Evolutionary conservation across 2,113 vertebrate genomes (phyloP).

Genomic region (Aphyosemion australe): DNA sequence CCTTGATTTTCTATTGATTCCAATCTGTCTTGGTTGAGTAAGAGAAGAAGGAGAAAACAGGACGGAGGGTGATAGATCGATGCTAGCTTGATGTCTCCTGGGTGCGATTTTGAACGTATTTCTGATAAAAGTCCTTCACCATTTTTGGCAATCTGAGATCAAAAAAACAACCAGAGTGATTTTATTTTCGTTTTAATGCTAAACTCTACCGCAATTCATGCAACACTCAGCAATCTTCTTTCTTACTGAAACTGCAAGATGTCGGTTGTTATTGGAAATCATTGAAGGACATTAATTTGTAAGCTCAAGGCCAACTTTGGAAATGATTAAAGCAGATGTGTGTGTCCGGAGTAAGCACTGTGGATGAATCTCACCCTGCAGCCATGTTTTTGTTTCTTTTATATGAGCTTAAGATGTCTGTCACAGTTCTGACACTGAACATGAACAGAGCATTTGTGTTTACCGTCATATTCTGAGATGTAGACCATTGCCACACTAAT

Average conservation of each 20-base stretch:
- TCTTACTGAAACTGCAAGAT: slow-evolving; percentile 53
- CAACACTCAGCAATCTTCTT: slow-evolving; percentile 25
- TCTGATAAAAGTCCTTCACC: slow-evolving; percentile 65
- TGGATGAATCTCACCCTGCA: slow-evolving; percentile 48
- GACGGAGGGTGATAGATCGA: slow-evolving; percentile 58
- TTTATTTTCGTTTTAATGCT: slow-evolving; percentile 25
- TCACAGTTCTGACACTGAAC: slow-evolving; percentile 16
- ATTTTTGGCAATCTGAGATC: slow-evolving; percentile 41
- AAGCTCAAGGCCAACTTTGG: slow-evolving; percentile 41
- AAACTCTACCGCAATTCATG: slow-evolving; percentile 42
- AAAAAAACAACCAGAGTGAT: slow-evolving; percentile 30
- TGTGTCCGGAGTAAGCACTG: slow-evolving; percentile 47
- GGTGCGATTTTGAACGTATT: slow-evolving; percentile 39
- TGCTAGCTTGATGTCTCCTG: slow-evolving; percentile 66
- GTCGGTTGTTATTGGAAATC: slow-evolving; percentile 54
- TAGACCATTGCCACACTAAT: slow-evolving; percentile 17
- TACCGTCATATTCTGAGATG: slow-evolving; percentile 1
- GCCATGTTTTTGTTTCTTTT: slow-evolving; percentile 31
- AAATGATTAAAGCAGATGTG: slow-evolving; percentile 57
- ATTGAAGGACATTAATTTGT: slow-evolving; percentile 52
- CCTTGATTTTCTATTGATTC: slow-evolving; percentile 80
- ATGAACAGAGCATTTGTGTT: slow-evolving; percentile 5
- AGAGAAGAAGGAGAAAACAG: slow-evolving; percentile 19
- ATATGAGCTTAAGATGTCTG: slow-evolving; percentile 20
- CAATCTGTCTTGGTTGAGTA: slow-evolving; percentile 55